Evolutionary conservation across 1,140 invertebrate genomes (phyloP).

Genomic region (Alviniconcha marisindica): DNA sequence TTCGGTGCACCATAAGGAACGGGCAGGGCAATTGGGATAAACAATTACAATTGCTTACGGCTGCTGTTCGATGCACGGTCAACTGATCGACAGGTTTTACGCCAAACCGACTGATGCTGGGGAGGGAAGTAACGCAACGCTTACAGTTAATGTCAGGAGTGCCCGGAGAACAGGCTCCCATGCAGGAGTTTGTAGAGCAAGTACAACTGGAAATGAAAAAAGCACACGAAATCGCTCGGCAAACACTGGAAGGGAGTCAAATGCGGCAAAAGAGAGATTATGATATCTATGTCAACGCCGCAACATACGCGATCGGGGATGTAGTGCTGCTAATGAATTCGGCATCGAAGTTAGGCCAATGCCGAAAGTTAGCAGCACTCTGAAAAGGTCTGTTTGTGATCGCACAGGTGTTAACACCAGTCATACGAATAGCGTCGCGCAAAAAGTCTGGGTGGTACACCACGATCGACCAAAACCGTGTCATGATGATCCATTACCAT

Average conservation of each 20-base stretch:
- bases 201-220: not conserved
- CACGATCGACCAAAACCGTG: not conserved
- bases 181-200: not conserved
- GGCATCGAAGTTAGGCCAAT: not conserved
- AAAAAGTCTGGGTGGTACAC: not conserved
- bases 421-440: too few species aligned
- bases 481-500: not conserved
- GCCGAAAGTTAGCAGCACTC: not conserved
- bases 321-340: not conserved
- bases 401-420: not conserved
- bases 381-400: not conserved
- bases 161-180: not conserved
- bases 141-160: conserved; percentile 10
- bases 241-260: not conserved
- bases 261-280: not conserved
- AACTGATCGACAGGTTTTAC: conserved; percentile 42
- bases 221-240: not conserved
- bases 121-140: conserved; percentile 38
- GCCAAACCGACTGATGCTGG: conserved; percentile 48
- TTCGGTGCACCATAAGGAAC: conserved; percentile 38
- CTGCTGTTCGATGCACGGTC: conserved; percentile 28
- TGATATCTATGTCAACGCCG: not conserved
- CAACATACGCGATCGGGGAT: not conserved
- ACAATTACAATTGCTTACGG: conserved; percentile 32
- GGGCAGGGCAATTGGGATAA: conserved; percentile 43